Conservation (phyloP, 2,797 vertebrate species). For the Tangara arthus region DNA sequence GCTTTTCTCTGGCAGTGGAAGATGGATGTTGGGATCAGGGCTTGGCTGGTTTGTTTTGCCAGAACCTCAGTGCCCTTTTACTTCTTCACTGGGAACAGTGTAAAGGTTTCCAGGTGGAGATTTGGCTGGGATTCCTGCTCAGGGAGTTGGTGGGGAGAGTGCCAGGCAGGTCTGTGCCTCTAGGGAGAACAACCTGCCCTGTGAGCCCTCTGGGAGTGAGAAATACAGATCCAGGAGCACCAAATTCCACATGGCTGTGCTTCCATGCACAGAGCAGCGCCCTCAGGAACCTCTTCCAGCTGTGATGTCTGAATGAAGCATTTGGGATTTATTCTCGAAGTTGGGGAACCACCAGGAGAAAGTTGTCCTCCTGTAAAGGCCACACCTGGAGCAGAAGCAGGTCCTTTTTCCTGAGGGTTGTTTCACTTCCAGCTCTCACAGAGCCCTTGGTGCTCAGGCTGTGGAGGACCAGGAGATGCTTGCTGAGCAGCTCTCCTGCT, state of each 20-base stretch:
- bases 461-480: not conserved
- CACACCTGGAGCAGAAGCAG: not conserved
- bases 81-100: not conserved
- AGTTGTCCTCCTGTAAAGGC: not conserved
- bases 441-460: not conserved
- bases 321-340: not conserved
- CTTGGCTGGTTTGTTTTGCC: not conserved
- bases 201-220: not conserved
- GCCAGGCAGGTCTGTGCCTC: not conserved
- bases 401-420: not conserved
- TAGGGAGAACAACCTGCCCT: not conserved
- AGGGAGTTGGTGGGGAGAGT: fast-evolving
- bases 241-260: fast-evolving
- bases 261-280: not conserved
- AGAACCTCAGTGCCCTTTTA: not conserved
- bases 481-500: not conserved
- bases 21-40: not conserved
- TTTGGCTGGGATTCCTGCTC: not conserved
- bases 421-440: not conserved
- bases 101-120: not conserved
- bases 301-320: fast-evolving
- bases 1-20: not conserved
- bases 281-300: not conserved
- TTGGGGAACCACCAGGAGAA: not conserved
- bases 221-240: not conserved